A percentile compares a stretch with the other conserved stretches of the same genome.
These are phyloP conservation scores for Chromis chromis DNA, from an alignment of 2,797 vertebrate species.

Conservation along the genomic window DNA sequence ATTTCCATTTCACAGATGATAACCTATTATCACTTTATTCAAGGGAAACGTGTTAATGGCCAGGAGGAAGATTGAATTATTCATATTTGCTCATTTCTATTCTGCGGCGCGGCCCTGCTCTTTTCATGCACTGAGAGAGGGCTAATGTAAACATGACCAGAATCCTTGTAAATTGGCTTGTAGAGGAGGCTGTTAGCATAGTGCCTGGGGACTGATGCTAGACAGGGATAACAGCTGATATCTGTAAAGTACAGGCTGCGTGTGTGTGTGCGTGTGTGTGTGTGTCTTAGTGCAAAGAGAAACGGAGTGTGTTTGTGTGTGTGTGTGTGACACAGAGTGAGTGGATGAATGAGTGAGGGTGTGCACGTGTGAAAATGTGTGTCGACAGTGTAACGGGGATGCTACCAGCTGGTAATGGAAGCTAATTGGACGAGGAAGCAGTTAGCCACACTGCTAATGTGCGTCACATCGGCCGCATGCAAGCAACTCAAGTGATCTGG, in stretches of 20 bases:
- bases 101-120: constrained; percentile 89
- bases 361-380: constrained; percentile 69
- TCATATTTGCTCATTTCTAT: constrained; percentile 99
- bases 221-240: constrained; percentile 94
- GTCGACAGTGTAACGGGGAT: constrained; percentile 79
- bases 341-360: constrained; percentile 56
- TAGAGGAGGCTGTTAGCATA: constrained; percentile 99
- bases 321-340: constrained; percentile 22
- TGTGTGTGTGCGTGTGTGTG: constrained; percentile 65
- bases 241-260: constrained; percentile 93
- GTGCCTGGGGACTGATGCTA: constrained; percentile 98
- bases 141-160: constrained; percentile 99
- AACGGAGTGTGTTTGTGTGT: constrained; percentile 15
- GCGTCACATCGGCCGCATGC: constrained; percentile 47
- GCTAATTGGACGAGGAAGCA: constrained; percentile 87
- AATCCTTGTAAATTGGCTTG: constrained; percentile 99
- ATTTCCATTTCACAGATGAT: constrained; percentile 99
- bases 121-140: constrained; percentile 99
- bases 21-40: constrained; percentile 99
- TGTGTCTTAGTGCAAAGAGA: constrained; percentile 4
- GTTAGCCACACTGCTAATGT: constrained; percentile 53
- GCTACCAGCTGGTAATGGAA: constrained; percentile 89
- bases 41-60: constrained; percentile 99
- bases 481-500: constrained; percentile 68
- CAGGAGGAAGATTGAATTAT: constrained; percentile 99